These are phyloP conservation scores for Chydorus sphaericus DNA, from an alignment of 2,888 invertebrate species.

Conservation along the genomic window DNA sequence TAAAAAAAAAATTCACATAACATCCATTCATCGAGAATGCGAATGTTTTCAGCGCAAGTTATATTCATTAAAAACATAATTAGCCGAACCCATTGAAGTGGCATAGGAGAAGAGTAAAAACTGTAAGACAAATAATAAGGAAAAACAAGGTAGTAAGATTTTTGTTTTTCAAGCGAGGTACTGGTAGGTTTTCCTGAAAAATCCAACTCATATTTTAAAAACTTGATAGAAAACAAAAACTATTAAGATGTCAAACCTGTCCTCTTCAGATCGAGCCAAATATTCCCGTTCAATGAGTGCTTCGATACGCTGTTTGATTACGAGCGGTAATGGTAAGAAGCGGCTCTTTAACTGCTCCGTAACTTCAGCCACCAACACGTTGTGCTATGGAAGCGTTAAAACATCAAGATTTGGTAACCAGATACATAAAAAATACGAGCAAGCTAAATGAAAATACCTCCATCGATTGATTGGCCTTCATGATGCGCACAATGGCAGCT, in stretches of 20 bases:
- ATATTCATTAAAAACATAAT: no score
- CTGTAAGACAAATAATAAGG: no score
- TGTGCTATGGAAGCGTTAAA: slow-evolving; percentile 46
- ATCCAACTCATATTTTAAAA: slow-evolving; percentile 18
- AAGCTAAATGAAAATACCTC: no score
- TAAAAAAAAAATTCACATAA: no score
- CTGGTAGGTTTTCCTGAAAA: slow-evolving; percentile 70
- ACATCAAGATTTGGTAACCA: neutral
- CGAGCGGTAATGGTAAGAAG: slow-evolving; percentile 93
- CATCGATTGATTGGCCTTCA: slow-evolving; percentile 95
- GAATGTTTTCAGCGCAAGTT: no score
- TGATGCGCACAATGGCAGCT: slow-evolving; percentile 96
- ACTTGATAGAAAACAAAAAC: neutral
- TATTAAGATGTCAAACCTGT: slow-evolving; percentile 37
- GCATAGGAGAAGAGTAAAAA: no score
- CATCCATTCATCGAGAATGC: no score
- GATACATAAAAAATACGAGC: slow-evolving; percentile 20
- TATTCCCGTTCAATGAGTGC: slow-evolving; percentile 98
- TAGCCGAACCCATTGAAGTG: no score
- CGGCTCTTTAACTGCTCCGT: slow-evolving; percentile 92
- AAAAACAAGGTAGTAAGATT: no score
- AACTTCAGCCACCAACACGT: slow-evolving; percentile 88
- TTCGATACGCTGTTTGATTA: slow-evolving; percentile 98
- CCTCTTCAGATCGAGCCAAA: slow-evolving; percentile 90
- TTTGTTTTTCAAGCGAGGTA: slow-evolving; percentile 71